These are phyloP conservation scores for Acleris literana DNA, from an alignment of 2,888 invertebrate genomes.

Conservation along the genomic window DNA sequence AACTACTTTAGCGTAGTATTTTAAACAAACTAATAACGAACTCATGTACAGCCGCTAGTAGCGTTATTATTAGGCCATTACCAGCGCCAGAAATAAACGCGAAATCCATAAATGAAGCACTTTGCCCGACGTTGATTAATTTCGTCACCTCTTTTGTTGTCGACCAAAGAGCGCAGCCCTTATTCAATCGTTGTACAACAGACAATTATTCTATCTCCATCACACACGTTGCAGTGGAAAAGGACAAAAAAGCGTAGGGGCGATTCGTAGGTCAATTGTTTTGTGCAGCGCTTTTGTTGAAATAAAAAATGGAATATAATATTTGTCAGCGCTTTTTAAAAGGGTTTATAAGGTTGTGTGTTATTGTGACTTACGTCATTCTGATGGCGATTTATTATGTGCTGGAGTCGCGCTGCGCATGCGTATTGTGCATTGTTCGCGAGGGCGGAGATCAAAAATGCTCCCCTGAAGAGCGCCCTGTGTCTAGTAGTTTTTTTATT, in stretches of 20 bases:
- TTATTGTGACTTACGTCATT: constrained; percentile 43
- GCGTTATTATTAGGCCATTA: not conserved
- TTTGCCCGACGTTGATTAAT: constrained; percentile 63
- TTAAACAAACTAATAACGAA: no score
- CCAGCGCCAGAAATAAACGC: constrained; percentile 19
- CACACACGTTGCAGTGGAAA: constrained; percentile 7
- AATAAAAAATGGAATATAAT: constrained; percentile 54
- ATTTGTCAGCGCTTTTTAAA: constrained; percentile 37
- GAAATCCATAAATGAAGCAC: constrained; percentile 38
- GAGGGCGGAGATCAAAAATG: constrained; percentile 53
- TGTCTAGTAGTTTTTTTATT: constrained; percentile 41
- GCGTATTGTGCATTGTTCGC: constrained; percentile 61
- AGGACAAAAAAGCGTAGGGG: constrained; percentile 18
- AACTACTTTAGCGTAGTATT: no score
- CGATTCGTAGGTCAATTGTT: constrained; percentile 60
- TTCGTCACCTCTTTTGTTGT: constrained; percentile 69
- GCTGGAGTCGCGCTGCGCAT: constrained; percentile 53
- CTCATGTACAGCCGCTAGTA: not conserved
- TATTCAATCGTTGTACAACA: constrained; percentile 28
- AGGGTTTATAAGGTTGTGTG: not conserved
- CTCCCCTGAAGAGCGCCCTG: constrained; percentile 58
- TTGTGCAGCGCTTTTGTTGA: constrained; percentile 63
- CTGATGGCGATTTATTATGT: not conserved
- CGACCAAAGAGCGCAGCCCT: constrained; percentile 63
- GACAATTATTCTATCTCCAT: constrained; percentile 21